A percentile compares a stretch with the other conserved stretches of the same genome.
phyloP scores from a whole-genome alignment of 2,888 invertebrate species.

The Mactromeris polynyma region DNA sequence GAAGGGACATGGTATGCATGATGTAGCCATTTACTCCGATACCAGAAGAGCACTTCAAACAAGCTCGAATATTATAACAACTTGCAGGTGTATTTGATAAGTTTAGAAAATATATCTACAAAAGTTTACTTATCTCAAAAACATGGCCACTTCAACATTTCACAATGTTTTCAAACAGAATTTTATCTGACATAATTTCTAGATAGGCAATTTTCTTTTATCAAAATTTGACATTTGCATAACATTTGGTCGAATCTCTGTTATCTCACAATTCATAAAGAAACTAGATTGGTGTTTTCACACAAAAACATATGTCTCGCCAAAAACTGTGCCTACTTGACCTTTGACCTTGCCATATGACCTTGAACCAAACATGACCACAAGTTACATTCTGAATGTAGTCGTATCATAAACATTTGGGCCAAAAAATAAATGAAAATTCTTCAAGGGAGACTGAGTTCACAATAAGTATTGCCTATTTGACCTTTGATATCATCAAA shows the following conservation, averaged over 20 bases:
- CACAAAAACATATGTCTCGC: too few species aligned
- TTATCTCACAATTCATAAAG: neutral
- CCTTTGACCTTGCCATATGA: too few species aligned
- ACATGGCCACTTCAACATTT: neutral
- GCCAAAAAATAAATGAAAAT: too few species aligned
- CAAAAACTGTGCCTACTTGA: too few species aligned
- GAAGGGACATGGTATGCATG: neutral
- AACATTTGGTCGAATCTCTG: neutral
- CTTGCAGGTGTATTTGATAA: neutral
- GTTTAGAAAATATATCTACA: neutral
- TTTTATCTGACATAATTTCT: constrained; percentile 1
- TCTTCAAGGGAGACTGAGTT: too few species aligned
- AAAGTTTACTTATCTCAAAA: neutral
- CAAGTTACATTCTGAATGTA: too few species aligned
- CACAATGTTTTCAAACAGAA: constrained; percentile 6
- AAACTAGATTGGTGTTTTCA: too few species aligned
- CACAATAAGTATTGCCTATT: too few species aligned
- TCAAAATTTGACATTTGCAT: neutral
- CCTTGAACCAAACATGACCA: too few species aligned
- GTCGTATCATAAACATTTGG: too few species aligned
- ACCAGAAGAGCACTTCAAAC: neutral
- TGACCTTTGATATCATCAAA: too few species aligned
- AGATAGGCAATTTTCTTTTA: neutral
- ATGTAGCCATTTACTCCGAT: neutral
- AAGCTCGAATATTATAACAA: neutral